phyloP scores from a whole-genome alignment of 2,113 vertebrate species.

The Brachyhypopomus gauderio region DNA sequence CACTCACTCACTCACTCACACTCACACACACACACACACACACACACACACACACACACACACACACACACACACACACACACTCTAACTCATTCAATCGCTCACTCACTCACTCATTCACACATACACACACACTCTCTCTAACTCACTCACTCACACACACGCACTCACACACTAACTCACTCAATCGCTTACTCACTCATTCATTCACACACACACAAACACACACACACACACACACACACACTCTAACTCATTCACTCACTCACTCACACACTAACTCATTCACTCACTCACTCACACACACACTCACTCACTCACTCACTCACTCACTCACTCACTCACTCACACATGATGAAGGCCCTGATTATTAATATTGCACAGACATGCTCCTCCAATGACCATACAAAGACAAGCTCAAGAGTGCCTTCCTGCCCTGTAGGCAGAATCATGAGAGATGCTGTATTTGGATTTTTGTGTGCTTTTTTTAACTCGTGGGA shows the following conservation, averaged over 20 bases:
- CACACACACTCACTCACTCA: neutral
- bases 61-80: neutral
- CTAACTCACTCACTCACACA: no score
- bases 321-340: neutral
- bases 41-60: neutral
- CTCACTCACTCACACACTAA: neutral
- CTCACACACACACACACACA: no score
- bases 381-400: neutral
- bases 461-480: neutral
- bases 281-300: slow-evolving; percentile 1
- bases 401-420: neutral
- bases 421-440: neutral
- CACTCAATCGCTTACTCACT: neutral
- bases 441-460: neutral
- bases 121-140: neutral
- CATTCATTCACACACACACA: no score
- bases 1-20: neutral
- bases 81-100: no score
- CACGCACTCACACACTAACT: neutral
- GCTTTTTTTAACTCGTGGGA: neutral
- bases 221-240: neutral
- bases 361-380: slow-evolving; percentile 1
- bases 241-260: no score
- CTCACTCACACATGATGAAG: no score
- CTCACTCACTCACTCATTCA: neutral